phyloP scores from a whole-genome alignment of 1,140 invertebrate species.

The Tribolium castaneum region DNA sequence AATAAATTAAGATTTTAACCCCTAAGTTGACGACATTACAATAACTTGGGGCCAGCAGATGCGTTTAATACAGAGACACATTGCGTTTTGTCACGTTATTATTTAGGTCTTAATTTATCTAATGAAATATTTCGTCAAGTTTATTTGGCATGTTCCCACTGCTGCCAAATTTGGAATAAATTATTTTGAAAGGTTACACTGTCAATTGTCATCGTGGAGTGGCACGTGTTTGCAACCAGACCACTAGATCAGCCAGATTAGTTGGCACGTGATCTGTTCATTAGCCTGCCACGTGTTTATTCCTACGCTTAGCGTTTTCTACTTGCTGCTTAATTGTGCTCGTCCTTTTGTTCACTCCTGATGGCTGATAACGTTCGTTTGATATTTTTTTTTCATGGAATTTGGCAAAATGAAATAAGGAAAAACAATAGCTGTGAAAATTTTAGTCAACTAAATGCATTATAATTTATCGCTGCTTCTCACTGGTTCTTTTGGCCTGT shows the following conservation, averaged over 20 bases:
- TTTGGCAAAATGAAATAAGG: no score
- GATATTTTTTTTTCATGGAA: not conserved
- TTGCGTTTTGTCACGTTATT: not conserved
- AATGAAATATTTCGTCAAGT: not conserved
- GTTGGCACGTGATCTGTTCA: conserved; percentile 55
- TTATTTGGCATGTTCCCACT: not conserved
- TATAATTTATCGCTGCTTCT: not conserved
- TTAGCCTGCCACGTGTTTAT: conserved; percentile 57
- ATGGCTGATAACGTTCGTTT: not conserved
- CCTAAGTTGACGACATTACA: conserved; percentile 23
- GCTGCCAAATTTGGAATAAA: conserved; percentile 10
- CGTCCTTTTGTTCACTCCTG: conserved; percentile 2
- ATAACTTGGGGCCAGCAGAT: conserved; percentile 25
- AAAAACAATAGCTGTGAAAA: not conserved
- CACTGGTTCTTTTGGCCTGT: conserved; percentile 40
- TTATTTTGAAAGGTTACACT: conserved; percentile 54
- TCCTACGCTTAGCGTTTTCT: conserved; percentile 49
- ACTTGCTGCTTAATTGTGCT: conserved; percentile 21
- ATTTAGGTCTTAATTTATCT: not conserved
- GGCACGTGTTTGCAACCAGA: conserved; percentile 54
- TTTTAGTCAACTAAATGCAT: not conserved
- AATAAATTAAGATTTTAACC: conserved; percentile 36
- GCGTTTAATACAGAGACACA: not conserved
- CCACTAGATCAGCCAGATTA: conserved; percentile 57
- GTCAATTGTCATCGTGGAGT: conserved; percentile 50